Evolutionary conservation across 2,113 vertebrate species (phyloP).

Genomic region (Zosterops borbonicus): DNA sequence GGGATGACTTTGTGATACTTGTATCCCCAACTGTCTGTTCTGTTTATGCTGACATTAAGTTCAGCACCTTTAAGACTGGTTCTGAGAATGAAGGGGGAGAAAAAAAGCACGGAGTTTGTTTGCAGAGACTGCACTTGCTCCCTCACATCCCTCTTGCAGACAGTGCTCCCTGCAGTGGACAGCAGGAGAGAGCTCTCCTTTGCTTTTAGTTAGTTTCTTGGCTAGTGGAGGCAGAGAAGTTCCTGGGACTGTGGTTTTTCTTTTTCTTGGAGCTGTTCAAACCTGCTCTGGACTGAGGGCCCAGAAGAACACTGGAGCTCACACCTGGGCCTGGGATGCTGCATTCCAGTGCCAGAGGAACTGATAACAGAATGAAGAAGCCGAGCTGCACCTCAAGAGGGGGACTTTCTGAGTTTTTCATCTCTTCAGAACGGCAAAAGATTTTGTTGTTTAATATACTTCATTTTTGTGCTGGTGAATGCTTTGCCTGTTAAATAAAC

Average conservation of each 20-base stretch:
- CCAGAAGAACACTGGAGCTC: background rate
- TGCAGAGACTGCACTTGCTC: background rate
- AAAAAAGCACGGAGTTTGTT: background rate
- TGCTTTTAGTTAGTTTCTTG: background rate
- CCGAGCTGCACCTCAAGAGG: background rate
- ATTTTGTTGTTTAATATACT: background rate
- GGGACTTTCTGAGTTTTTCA: background rate
- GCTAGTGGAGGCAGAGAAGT: background rate
- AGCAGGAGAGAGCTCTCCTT: background rate
- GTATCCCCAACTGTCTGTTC: background rate
- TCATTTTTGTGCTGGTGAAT: background rate
- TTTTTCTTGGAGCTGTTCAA: background rate
- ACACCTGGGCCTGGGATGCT: background rate
- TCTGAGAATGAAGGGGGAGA: background rate
- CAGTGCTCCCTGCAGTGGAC: background rate
- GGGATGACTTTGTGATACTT: background rate
- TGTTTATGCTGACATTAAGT: background rate
- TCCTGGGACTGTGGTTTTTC: background rate
- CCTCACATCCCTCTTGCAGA: background rate
- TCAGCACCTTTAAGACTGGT: background rate
- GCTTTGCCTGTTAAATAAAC: background rate
- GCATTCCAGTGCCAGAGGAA: background rate
- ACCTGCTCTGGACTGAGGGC: background rate
- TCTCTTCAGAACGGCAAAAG: background rate
- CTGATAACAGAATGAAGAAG: background rate